Conservation (phyloP, 2,797 vertebrate species). For the Megaceryle alcyon region DNA sequence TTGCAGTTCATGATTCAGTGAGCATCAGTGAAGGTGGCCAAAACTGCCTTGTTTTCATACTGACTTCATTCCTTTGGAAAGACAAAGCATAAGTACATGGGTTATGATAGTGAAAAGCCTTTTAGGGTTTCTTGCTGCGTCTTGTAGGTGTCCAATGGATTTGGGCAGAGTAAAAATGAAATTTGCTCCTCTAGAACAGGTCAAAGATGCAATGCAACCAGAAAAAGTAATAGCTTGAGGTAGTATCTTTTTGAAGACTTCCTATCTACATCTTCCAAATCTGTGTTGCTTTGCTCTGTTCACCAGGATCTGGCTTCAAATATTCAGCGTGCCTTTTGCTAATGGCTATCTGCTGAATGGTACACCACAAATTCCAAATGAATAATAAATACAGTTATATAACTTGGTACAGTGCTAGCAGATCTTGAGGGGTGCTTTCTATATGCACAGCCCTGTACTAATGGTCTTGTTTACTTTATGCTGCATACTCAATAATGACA, state of each 20-base stretch:
- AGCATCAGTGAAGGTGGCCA: background rate
- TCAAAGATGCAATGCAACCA: background rate
- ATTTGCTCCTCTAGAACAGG: background rate
- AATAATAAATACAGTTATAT: background rate
- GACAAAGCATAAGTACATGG: rapidly evolving
- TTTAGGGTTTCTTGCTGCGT: background rate
- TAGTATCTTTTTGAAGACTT: background rate
- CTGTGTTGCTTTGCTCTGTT: background rate
- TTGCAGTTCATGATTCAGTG: background rate
- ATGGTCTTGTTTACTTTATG: background rate
- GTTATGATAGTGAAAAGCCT: background rate
- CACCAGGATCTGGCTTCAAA: background rate
- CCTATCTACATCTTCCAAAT: background rate
- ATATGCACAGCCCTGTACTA: background rate
- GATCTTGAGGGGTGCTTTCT: background rate
- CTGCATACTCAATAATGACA: background rate
- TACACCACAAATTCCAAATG: background rate
- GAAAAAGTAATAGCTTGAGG: background rate
- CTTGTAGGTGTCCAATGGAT: background rate
- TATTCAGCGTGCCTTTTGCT: background rate
- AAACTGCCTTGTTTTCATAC: background rate
- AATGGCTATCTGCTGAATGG: background rate
- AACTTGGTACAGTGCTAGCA: background rate
- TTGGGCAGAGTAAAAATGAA: background rate
- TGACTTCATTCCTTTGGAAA: background rate